Evolutionary conservation across 2,888 invertebrate genomes (phyloP).

Genomic region (Trichopoda pennipes): DNA sequence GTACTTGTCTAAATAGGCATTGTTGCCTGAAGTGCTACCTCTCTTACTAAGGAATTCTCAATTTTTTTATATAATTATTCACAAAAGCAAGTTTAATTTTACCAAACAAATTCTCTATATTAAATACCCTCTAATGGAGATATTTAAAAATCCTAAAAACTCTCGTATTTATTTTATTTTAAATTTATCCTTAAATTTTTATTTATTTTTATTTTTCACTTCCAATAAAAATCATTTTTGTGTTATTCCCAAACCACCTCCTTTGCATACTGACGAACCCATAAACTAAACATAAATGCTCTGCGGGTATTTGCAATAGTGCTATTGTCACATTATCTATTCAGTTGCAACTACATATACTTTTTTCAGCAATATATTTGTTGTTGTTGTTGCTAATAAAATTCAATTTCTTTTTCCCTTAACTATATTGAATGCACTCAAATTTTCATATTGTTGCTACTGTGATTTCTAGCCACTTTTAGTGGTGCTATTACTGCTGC

Average conservation of each 20-base stretch:
- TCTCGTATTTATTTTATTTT: no score
- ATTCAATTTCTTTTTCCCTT: conserved; percentile 15
- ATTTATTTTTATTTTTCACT: not conserved
- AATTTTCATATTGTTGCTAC: conserved; percentile 11
- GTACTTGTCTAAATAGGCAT: no score
- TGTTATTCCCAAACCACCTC: conserved; percentile 7
- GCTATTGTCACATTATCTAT: conserved; percentile 61
- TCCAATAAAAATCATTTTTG: conserved; percentile 23
- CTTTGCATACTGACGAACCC: not conserved
- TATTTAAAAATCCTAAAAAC: no score
- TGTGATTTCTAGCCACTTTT: not conserved
- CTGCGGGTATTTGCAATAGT: conserved; percentile 56
- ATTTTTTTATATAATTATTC: no score
- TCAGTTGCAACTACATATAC: conserved; percentile 9
- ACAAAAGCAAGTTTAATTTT: no score
- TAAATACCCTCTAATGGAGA: no score
- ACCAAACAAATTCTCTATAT: no score
- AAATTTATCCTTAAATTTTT: not conserved
- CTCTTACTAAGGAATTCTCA: no score
- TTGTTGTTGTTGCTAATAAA: conserved; percentile 14
- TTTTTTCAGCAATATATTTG: not conserved
- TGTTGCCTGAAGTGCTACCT: no score
- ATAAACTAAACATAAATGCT: conserved; percentile 48
- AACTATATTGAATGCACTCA: not conserved
- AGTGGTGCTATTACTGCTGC: not conserved